Percentiles rank a stretch among this genome's conserved stretches.
phyloP scores from a whole-genome alignment of 2,797 vertebrate genomes.

The Paedocypris micromegethes region DNA sequence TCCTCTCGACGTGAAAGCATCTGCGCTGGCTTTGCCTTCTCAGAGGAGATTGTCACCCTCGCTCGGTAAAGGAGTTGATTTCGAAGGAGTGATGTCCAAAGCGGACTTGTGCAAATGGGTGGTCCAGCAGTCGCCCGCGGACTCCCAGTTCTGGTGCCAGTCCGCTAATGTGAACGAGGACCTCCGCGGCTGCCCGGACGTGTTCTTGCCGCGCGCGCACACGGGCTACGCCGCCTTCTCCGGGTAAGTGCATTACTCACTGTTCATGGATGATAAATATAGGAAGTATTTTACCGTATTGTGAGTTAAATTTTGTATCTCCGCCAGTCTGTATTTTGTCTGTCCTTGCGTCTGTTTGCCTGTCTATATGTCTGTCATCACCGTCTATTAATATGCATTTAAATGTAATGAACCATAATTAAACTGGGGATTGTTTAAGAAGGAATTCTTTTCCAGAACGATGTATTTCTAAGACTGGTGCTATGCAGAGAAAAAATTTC shows the following conservation, averaged over 20 bases:
- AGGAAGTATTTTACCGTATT: background rate
- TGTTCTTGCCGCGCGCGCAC: slow-evolving; percentile 51
- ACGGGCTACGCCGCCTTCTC: slow-evolving; percentile 55
- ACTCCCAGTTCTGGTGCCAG: slow-evolving; percentile 62
- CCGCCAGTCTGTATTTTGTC: no score
- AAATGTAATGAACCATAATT: no score
- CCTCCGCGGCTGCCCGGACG: slow-evolving; percentile 47
- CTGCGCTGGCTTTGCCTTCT: slow-evolving; percentile 36
- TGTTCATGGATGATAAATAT: no score
- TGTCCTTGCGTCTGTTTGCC: no score
- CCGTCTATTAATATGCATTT: no score
- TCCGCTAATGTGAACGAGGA: slow-evolving; percentile 52
- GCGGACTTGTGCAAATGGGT: slow-evolving; percentile 58
- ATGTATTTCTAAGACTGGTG: no score
- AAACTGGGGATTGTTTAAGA: no score
- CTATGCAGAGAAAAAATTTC: no score
- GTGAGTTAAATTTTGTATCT: no score
- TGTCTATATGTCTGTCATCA: no score
- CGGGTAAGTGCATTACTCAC: slow-evolving; percentile 53
- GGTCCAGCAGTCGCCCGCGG: slow-evolving; percentile 45
- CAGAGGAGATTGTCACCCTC: slow-evolving; percentile 38
- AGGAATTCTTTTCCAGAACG: no score
- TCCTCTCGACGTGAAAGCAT: slow-evolving; percentile 54
- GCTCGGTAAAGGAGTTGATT: slow-evolving; percentile 46
- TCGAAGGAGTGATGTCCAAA: slow-evolving; percentile 55